Base-by-base conservation (phyloP, 2,113 vertebrate genomes). In the Mesitornis unicolor region DNA sequence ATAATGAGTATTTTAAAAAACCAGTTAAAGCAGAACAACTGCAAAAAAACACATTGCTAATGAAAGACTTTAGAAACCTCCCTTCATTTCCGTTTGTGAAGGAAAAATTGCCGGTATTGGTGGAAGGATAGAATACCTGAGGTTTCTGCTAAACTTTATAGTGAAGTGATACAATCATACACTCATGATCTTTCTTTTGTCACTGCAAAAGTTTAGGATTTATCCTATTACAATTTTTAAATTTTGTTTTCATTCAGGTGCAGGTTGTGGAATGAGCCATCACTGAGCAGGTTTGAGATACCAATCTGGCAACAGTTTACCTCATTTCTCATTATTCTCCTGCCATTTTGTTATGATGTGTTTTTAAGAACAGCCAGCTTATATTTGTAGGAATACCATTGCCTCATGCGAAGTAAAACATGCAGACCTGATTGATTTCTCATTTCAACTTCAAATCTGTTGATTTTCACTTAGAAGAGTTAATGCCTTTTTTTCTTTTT, bases 341-440 rank as follows among this genome's bases (percentile, higher is more conserved):
- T 83, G n/a, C 91, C 59, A 57, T 87, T 96, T 94, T 68, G 47
- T 90, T 47, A 71, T 90, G 31, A 90, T 80, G 64, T 84, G 56
- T 94, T 91, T 92, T 93, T 81, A 92, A 94, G 57, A 91, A 48
- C 79, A 91, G 61, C 28, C 51, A 80, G 43, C 33, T 64, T 95
- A 38, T 89, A 26, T 84, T 96, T 92, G 75, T 65, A 80, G n/a
- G 56, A 84, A 75, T 95, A 59, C 74, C 31, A 67, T 67, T 93
- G 91, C 84, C 67, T 79, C n/a, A 24, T 65, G 57, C 71, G 60
- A 89, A 70, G 45, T 70, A 83, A 25, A 89, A 75, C 71, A 70
- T 56, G 50, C 50, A 87, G 50, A 75, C 51, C 77, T 87, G 71
- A 89, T 89, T 78, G 89, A 64, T 86, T 94, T 94, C 51, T 79